These are phyloP conservation scores for Drosophila siamana DNA, from an alignment of 2,888 invertebrate genomes.

Conservation along the genomic window DNA sequence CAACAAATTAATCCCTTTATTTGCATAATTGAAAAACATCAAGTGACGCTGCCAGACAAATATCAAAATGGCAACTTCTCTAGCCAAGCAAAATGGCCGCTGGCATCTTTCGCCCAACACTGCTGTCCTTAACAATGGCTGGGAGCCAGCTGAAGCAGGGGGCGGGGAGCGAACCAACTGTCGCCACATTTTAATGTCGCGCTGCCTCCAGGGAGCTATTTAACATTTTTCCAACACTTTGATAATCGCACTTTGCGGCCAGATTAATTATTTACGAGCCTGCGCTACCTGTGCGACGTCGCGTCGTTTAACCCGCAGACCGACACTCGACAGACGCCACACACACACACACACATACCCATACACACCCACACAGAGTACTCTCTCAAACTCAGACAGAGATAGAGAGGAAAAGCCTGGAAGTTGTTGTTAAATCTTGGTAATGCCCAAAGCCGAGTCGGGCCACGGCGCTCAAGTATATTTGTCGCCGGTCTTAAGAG, in stretches of 20 bases:
- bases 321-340: slow-evolving; percentile 37
- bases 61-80: slow-evolving; percentile 59
- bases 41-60: slow-evolving; percentile 70
- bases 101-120: slow-evolving; percentile 25
- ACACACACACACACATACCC: slow-evolving; percentile 19
- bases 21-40: slow-evolving; percentile 83
- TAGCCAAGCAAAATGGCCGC: slow-evolving; percentile 53
- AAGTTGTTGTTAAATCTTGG: slow-evolving; percentile 76
- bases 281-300: slow-evolving; percentile 53
- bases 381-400: neutral
- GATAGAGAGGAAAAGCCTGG: slow-evolving; percentile 38
- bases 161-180: slow-evolving; percentile 49
- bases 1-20: slow-evolving; percentile 81
- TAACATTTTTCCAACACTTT: slow-evolving; percentile 81
- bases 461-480: slow-evolving; percentile 66
- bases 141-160: neutral
- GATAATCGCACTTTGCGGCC: slow-evolving; percentile 80
- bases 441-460: slow-evolving; percentile 70
- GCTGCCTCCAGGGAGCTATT: slow-evolving; percentile 73
- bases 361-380: slow-evolving; percentile 12
- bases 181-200: slow-evolving; percentile 75
- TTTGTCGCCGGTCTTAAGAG: slow-evolving; percentile 79
- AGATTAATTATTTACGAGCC: slow-evolving; percentile 81
- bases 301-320: slow-evolving; percentile 68
- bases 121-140: slow-evolving; percentile 2